Conservation (phyloP, 2,888 invertebrate genomes). For the Chesias legatella region DNA sequence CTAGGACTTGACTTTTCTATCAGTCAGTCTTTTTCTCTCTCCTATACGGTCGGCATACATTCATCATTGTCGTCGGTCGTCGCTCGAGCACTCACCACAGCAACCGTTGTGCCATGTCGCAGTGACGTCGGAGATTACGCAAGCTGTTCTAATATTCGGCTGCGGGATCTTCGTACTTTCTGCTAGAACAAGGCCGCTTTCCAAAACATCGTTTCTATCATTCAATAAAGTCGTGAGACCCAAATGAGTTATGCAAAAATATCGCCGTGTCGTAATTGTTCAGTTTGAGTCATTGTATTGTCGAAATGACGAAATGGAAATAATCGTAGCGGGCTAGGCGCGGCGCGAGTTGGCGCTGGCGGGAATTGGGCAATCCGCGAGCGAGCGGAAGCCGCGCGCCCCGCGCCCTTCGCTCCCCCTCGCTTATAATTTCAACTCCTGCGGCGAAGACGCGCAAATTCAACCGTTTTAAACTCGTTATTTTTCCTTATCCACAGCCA, state of each 20-base stretch:
- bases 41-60: constrained; percentile 83
- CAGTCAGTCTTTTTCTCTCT: constrained; percentile 91
- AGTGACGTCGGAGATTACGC: constrained; percentile 78
- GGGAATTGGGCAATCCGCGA: constrained; percentile 72
- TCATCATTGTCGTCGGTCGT: constrained; percentile 36
- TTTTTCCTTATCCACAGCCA: constrained; percentile 34
- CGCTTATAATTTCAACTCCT: constrained; percentile 55
- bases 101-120: constrained; percentile 48
- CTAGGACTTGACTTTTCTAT: constrained; percentile 82
- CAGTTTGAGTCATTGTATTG: constrained; percentile 56
- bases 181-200: constrained; percentile 53
- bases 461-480: constrained; percentile 43
- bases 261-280: constrained; percentile 54
- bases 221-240: constrained; percentile 27
- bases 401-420: constrained; percentile 25
- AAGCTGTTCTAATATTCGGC: constrained; percentile 67
- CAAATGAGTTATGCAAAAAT: constrained; percentile 35
- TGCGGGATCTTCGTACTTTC: constrained; percentile 77
- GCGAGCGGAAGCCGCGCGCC: constrained; percentile 51
- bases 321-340: constrained; percentile 53
- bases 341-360: constrained; percentile 46
- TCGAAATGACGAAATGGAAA: constrained; percentile 62
- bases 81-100: constrained; percentile 10
- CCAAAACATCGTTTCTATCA: constrained; percentile 15
- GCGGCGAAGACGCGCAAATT: constrained; percentile 49